phyloP scores from a whole-genome alignment of 2,113 vertebrate genomes.

The Damaliscus lunatus region DNA sequence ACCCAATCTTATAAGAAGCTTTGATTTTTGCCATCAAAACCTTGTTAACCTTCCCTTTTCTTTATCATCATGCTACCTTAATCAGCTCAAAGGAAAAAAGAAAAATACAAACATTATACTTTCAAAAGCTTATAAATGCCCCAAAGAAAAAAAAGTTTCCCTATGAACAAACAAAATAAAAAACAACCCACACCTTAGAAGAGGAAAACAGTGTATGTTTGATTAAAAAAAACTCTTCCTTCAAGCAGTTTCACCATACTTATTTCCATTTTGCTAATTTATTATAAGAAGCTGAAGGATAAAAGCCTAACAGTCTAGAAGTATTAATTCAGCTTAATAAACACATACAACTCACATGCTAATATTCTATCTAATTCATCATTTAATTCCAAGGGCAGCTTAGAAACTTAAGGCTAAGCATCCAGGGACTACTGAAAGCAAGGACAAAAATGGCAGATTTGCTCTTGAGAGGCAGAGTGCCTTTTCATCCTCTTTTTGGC shows the following conservation, averaged over 20 bases:
- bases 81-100: background rate
- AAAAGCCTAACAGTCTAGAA: background rate
- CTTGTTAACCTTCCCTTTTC: background rate
- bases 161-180: background rate
- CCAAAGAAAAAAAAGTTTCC: background rate
- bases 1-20: background rate
- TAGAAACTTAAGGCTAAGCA: background rate
- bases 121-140: slow-evolving; percentile 1
- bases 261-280: slow-evolving; percentile 6
- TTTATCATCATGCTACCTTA: background rate
- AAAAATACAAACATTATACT: background rate
- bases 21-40: background rate
- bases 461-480: background rate
- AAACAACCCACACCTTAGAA: background rate
- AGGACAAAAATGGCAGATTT: background rate
- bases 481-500: background rate
- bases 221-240: background rate
- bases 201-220: background rate
- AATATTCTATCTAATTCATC: background rate
- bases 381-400: background rate
- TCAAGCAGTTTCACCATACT: background rate
- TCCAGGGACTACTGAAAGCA: background rate
- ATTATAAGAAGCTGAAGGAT: background rate
- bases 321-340: background rate
- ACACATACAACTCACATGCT: background rate